phyloP scores from a whole-genome alignment of 2,113 vertebrate genomes.

The Ceuthmochares aereus region DNA sequence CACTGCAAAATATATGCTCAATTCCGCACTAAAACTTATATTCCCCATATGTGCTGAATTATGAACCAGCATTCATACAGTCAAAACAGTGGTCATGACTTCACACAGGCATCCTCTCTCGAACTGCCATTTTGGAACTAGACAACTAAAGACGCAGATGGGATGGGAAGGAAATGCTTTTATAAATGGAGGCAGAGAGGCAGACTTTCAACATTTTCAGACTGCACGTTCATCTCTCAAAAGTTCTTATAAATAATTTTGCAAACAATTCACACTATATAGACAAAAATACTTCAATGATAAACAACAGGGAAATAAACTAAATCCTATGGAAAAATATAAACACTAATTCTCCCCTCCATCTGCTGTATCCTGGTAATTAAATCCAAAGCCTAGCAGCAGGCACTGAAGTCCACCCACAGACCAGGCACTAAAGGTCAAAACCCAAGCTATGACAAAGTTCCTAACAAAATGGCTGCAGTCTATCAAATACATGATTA shows the following conservation, averaged over 20 bases:
- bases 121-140: background rate
- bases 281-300: constrained; percentile 16
- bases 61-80: background rate
- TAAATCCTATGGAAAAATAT: background rate
- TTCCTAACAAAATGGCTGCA: background rate
- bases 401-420: background rate
- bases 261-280: background rate
- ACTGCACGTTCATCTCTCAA: background rate
- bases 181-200: background rate
- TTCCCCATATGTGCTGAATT: background rate
- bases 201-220: background rate
- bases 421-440: background rate
- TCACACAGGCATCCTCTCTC: background rate
- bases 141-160: background rate
- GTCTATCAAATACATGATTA: background rate
- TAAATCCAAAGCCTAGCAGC: background rate
- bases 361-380: constrained; percentile 12
- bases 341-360: background rate
- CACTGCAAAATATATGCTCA: background rate
- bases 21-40: background rate
- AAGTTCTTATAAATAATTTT: constrained; percentile 11
- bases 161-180: background rate
- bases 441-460: background rate
- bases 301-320: background rate
- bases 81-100: background rate